phyloP scores from a whole-genome alignment of 1,140 invertebrate genomes.

The Oreohelix idahoensis region DNA sequence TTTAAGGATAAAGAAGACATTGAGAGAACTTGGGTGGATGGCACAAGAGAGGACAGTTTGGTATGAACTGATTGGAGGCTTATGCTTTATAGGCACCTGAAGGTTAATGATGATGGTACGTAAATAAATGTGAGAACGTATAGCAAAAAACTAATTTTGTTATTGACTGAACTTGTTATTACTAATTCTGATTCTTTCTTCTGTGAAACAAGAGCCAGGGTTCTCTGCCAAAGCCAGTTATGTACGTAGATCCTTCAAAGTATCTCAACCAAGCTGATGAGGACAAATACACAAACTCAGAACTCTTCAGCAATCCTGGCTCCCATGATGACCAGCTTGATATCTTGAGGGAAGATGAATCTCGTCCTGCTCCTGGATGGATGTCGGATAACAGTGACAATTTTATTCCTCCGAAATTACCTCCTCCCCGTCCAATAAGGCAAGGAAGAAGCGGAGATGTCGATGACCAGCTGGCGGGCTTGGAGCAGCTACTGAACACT shows the following conservation, averaged over 20 bases:
- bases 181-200: not conserved
- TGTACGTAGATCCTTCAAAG: constrained; percentile 50
- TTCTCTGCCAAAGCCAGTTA: constrained; percentile 59
- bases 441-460: constrained; percentile 10
- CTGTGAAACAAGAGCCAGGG: constrained; percentile 21
- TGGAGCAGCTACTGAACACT: constrained; percentile 33
- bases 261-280: constrained; percentile 45
- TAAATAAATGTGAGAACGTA: too few species aligned
- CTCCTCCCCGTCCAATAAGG: constrained; percentile 35
- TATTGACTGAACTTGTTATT: not conserved
- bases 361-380: constrained; percentile 49
- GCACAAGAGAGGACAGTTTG: too few species aligned
- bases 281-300: constrained; percentile 64
- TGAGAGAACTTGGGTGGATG: too few species aligned
- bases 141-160: too few species aligned
- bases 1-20: too few species aligned
- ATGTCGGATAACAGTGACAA: constrained; percentile 57
- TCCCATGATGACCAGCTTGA: constrained; percentile 52
- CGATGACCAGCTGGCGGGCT: constrained; percentile 15
- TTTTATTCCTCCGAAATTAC: constrained; percentile 37
- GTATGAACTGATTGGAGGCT: too few species aligned
- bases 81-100: too few species aligned
- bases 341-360: constrained; percentile 46
- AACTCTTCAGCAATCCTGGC: constrained; percentile 65
- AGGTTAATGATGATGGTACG: too few species aligned